Conservation (phyloP, 2,113 vertebrate genomes). For the Sorex fumeus region DNA sequence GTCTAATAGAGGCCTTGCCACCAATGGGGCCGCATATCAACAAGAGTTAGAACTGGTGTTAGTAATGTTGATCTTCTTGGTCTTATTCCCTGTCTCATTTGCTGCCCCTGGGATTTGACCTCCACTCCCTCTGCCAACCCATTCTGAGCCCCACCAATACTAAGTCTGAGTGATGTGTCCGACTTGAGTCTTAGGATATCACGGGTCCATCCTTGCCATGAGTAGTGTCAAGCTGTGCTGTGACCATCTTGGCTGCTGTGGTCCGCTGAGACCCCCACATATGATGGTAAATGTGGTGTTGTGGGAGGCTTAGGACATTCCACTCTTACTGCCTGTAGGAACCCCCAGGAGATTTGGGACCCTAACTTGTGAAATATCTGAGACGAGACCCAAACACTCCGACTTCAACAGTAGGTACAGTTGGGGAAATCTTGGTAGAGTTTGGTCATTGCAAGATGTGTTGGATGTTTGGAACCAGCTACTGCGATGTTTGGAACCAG, state of each 20-base stretch:
- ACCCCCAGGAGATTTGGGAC: not conserved
- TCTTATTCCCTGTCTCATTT: not conserved
- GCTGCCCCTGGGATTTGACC: not conserved
- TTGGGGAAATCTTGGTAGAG: not conserved
- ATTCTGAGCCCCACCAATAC: rapidly evolving
- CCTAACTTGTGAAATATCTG: not conserved
- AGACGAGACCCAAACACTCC: not conserved
- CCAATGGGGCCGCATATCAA: not conserved
- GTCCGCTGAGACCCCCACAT: not conserved
- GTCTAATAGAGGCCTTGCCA: not conserved
- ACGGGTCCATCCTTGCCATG: not conserved
- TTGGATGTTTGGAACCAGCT: not conserved
- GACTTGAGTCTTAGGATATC: not conserved
- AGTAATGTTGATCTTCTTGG: not conserved
- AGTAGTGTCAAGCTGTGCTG: not conserved
- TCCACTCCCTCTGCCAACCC: not conserved
- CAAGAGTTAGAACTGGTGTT: not conserved
- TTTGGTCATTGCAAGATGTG: not conserved
- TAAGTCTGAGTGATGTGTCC: not conserved
- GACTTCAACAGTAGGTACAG: not conserved
- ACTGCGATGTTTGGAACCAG: not conserved
- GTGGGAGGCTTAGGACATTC: not conserved
- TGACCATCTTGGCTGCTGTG: not conserved
- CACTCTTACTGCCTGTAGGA: not conserved
- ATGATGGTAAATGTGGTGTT: not conserved